Conservation (phyloP, 2,888 invertebrate species). For the Congeria kusceri region DNA sequence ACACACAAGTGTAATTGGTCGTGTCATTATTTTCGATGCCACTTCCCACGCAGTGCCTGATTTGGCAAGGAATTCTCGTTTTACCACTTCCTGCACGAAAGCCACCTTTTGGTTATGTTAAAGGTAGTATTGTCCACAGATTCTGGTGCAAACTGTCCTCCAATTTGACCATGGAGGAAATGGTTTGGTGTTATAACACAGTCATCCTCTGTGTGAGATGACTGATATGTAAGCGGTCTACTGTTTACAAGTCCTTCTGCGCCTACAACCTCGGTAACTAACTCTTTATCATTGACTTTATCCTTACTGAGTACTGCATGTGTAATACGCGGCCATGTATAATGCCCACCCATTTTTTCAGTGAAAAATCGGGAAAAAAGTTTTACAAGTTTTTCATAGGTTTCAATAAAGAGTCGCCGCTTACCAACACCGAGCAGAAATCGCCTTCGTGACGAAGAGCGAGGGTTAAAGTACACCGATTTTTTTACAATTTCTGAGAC, state of each 20-base stretch:
- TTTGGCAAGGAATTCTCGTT: conserved; percentile 48
- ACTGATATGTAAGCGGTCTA: conserved; percentile 57
- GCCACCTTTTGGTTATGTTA: conserved; percentile 34
- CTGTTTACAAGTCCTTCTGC: conserved; percentile 60
- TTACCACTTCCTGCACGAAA: conserved; percentile 51
- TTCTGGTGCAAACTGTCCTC: conserved; percentile 60
- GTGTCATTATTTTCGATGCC: too few species aligned
- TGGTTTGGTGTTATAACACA: conserved; percentile 57
- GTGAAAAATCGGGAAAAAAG: too few species aligned
- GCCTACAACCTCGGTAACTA: conserved; percentile 53
- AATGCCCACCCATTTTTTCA: too few species aligned
- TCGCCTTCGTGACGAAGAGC: too few species aligned
- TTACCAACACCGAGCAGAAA: too few species aligned
- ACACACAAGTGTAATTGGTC: too few species aligned
- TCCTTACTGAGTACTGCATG: conserved; percentile 45
- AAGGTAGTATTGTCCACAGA: not conserved
- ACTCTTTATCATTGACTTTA: conserved; percentile 60
- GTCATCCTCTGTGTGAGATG: conserved; percentile 34
- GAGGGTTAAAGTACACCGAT: too few species aligned
- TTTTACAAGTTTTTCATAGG: too few species aligned
- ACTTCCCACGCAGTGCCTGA: too few species aligned
- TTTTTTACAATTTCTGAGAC: too few species aligned
- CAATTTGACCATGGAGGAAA: conserved; percentile 61
- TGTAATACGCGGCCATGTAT: too few species aligned
- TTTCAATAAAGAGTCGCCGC: too few species aligned